Evolutionary conservation across 2,888 invertebrate genomes (phyloP), one percentile per base, ranked within the genome.

Genomic region (Halictus quadricinctus): DNA sequence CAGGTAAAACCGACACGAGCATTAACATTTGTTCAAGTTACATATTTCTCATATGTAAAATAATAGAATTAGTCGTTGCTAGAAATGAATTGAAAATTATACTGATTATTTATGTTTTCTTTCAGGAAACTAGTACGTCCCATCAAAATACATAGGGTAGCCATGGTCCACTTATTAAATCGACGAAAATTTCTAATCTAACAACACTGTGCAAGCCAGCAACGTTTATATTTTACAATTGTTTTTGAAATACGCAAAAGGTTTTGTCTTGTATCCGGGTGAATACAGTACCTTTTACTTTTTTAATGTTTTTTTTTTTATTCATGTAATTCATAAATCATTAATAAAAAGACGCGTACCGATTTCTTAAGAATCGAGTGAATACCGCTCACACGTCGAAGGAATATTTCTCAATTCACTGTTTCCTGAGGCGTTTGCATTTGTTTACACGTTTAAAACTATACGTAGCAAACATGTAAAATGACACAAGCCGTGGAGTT

Each of bases 261-360:
- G 29, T 66, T 79, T 79, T 85, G 86, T 85, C 86, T 86, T 85
- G 85, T 86, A 82, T 85, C 79, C 77, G 86, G 82, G 86, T 86
- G 86, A 85, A 86, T 82, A 60, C 36, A 76, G 66, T 72, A 64
- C 15, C 76, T 25, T 18, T 48, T 79, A 54, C 77, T 79, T 77
- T 77, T 77, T 21, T 64, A 79, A 73, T 80, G 43, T 69, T 50
- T 21, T 72, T 29, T n/a, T 36, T 72, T 36, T 46, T 41, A 21
- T 54, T 54, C 15, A 48, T 76, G 58, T 75, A 64, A 54, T 76
- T 54, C 25, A 76, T 60, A 64, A 58, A 60, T 73, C 48, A 21
- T 25, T n/a, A 73, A 83, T 43, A 64, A 64, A 18, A 60, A 60
- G 29, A 72, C 58, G 29, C 21, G n/a, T 64, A 79, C 12, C 60